phyloP scores from a whole-genome alignment of 2,113 vertebrate genomes.

The Daphoenositta chrysoptera region DNA sequence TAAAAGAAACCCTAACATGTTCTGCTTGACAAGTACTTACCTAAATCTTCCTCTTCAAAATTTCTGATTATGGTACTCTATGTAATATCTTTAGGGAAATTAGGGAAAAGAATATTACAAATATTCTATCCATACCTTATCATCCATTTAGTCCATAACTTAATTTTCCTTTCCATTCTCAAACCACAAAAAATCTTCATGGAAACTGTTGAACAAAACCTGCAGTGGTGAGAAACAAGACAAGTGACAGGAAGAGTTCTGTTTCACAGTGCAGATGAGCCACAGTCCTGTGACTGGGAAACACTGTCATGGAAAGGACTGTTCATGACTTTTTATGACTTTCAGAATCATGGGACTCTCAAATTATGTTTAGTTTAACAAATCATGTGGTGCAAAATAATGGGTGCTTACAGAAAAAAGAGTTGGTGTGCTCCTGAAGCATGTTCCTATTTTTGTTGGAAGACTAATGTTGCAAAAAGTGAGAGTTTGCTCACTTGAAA shows the following conservation, averaged over 20 bases:
- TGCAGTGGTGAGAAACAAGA: background rate
- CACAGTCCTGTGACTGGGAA: background rate
- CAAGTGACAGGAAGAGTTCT: background rate
- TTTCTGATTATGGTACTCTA: background rate
- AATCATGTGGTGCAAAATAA: background rate
- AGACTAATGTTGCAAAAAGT: background rate
- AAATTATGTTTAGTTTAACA: background rate
- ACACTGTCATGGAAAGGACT: background rate
- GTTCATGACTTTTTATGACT: background rate
- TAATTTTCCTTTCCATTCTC: background rate
- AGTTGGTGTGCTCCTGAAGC: background rate
- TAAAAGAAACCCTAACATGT: background rate
- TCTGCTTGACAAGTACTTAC: background rate
- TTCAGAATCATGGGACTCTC: background rate
- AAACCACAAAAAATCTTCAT: background rate
- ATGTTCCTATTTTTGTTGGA: background rate
- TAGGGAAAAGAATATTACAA: background rate
- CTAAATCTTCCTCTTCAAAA: background rate
- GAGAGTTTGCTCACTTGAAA: background rate
- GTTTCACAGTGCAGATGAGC: background rate
- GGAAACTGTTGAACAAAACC: background rate
- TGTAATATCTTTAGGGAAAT: background rate
- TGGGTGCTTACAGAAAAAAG: background rate
- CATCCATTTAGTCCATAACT: background rate
- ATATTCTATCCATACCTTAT: background rate